Percentiles rank a stretch among this genome's conserved stretches.
These are phyloP conservation scores for Phoeniculus purpureus DNA, from an alignment of 2,797 vertebrate species.

Conservation along the genomic window DNA sequence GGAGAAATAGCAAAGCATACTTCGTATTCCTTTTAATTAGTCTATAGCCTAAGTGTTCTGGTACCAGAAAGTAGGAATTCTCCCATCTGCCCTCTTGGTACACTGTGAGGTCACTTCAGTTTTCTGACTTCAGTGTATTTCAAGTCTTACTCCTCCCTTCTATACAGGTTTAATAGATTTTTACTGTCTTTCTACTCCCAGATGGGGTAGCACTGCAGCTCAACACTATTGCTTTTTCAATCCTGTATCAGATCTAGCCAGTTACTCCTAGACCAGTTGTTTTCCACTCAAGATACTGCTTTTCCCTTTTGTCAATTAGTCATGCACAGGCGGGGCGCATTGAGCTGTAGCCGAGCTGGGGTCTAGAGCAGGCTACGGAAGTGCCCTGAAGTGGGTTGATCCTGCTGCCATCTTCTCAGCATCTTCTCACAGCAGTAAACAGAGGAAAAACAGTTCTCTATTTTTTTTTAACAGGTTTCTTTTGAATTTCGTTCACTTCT, in stretches of 20 bases:
- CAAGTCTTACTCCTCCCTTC: too few species aligned
- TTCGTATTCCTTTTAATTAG: too few species aligned
- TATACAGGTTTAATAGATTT: too few species aligned
- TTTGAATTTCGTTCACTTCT: slow-evolving; percentile 96
- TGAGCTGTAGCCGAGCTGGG: neutral
- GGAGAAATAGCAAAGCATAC: too few species aligned
- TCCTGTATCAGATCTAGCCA: neutral
- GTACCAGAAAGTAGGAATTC: too few species aligned
- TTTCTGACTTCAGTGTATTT: too few species aligned
- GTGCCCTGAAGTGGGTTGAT: neutral
- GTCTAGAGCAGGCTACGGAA: neutral
- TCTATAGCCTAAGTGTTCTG: too few species aligned
- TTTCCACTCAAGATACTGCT: neutral
- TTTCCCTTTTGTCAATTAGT: neutral
- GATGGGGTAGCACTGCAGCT: too few species aligned
- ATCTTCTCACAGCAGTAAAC: neutral
- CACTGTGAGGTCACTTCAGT: too few species aligned
- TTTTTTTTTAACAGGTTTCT: slow-evolving; percentile 84
- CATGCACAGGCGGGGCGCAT: neutral
- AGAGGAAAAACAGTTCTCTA: neutral
- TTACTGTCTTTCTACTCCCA: too few species aligned
- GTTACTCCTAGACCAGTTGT: neutral
- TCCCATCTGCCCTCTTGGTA: too few species aligned
- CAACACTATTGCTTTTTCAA: neutral
- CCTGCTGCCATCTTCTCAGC: slow-evolving; percentile 44